Percentiles rank a stretch among this genome's conserved stretches.
These are phyloP conservation scores for Notiomystis cincta DNA, from an alignment of 2,113 vertebrate species.

Conservation along the genomic window DNA sequence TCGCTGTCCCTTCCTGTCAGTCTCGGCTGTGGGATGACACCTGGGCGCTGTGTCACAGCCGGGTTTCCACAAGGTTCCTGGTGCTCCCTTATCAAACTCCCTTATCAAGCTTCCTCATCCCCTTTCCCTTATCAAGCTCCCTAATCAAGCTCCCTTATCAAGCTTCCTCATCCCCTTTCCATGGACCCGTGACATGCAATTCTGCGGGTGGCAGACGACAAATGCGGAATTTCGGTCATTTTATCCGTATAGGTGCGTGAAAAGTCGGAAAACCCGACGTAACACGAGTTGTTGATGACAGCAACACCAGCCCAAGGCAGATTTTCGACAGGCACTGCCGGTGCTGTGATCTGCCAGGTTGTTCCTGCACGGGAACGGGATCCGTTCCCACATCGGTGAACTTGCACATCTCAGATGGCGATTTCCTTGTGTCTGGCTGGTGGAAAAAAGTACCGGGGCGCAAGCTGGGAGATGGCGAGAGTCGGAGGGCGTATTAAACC, in stretches of 20 bases:
- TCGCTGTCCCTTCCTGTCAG: accelerated
- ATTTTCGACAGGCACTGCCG: not conserved
- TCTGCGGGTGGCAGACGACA: accelerated
- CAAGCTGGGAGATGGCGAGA: not conserved
- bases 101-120: not conserved
- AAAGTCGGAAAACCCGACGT: not conserved
- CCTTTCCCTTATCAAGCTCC: not conserved
- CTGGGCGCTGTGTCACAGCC: not conserved
- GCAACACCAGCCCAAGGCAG: not conserved
- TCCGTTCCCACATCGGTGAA: not conserved
- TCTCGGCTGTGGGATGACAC: not conserved
- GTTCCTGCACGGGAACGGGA: not conserved
- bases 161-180: not conserved
- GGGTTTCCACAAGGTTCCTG: not conserved
- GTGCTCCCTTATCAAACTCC: not conserved
- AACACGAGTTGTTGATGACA: not conserved
- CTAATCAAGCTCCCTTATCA: not conserved
- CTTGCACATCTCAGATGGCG: not conserved
- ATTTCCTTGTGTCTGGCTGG: not conserved
- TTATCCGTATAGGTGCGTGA: not conserved
- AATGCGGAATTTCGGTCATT: not conserved
- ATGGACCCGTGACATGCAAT: not conserved
- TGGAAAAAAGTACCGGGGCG: not conserved
- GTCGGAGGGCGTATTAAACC: not conserved
- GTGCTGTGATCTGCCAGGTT: not conserved